Percentiles rank a stretch among this genome's conserved stretches.
phyloP scores from a whole-genome alignment of 23 tunicate species.

The Trididemnum nubilum region DNA sequence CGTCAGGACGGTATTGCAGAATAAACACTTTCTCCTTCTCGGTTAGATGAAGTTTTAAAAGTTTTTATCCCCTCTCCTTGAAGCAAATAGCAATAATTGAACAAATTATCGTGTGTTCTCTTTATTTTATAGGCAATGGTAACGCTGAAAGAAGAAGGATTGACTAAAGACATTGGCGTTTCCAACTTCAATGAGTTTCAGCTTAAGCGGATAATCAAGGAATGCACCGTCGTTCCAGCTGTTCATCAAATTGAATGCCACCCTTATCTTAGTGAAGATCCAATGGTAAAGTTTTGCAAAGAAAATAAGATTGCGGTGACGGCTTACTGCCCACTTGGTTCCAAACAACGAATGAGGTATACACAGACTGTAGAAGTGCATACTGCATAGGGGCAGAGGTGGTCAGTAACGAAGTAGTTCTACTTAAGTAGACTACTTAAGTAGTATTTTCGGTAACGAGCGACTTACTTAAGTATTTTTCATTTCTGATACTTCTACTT shows the following conservation, averaged over 20 bases:
- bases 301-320: slow-evolving; percentile 73
- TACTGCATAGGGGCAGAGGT: too few relatives aligned
- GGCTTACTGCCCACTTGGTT: slow-evolving; percentile 83
- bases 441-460: too few relatives aligned
- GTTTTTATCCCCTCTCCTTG: too few relatives aligned
- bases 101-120: too few relatives aligned
- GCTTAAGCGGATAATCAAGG: slow-evolving; percentile 46
- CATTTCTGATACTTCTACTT: too few relatives aligned
- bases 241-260: slow-evolving; percentile 89
- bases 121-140: slow-evolving; percentile 67
- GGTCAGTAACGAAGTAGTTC: too few relatives aligned
- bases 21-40: too few relatives aligned
- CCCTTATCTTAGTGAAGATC: slow-evolving; percentile 42
- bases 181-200: slow-evolving; percentile 92
- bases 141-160: slow-evolving; percentile 59
- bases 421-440: too few relatives aligned
- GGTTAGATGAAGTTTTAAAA: too few relatives aligned
- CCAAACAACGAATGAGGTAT: slow-evolving; percentile 7
- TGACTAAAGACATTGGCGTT: slow-evolving; percentile 72
- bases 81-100: too few relatives aligned
- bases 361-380: not conserved
- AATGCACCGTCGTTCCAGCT: slow-evolving; percentile 72
- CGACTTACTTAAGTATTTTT: too few relatives aligned
- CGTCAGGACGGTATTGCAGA: too few relatives aligned
- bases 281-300: slow-evolving; percentile 49